phyloP scores from a whole-genome alignment of 2,888 invertebrate species.

The Andrena flavipes region DNA sequence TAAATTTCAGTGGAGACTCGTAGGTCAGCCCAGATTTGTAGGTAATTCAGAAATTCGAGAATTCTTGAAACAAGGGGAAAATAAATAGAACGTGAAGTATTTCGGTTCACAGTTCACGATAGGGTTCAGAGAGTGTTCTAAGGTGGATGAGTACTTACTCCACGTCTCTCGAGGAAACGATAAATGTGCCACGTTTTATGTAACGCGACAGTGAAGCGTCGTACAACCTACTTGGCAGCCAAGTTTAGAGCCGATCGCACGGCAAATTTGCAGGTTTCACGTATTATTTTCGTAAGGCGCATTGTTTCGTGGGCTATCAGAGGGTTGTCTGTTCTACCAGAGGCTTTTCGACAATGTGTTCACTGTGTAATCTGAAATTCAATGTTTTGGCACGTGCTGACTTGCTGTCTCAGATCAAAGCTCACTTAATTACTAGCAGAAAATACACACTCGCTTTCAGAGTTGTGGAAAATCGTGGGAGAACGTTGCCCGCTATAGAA shows the following conservation, averaged over 20 bases:
- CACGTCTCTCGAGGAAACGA: conserved; percentile 1
- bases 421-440: neutral
- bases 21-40: neutral
- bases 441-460: neutral
- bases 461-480: no score
- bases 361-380: neutral
- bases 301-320: conserved; percentile 9
- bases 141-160: conserved; percentile 5
- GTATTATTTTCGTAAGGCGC: conserved; percentile 3
- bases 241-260: neutral
- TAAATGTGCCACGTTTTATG: conserved; percentile 42
- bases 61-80: neutral
- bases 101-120: neutral
- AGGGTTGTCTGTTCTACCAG: neutral
- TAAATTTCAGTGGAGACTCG: no score
- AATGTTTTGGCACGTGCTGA: neutral
- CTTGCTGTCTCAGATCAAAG: neutral
- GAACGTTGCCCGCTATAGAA: no score
- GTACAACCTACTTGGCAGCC: conserved; percentile 56
- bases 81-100: neutral
- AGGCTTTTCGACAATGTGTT: neutral
- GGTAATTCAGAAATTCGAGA: neutral
- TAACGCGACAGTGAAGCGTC: conserved; percentile 43
- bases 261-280: conserved; percentile 3
- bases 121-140: neutral